A percentile compares a stretch with the other conserved stretches of the same genome.
Evolutionary conservation across 2,888 invertebrate species (phyloP).

Genomic region (Petrolisthes cinctipes): DNA sequence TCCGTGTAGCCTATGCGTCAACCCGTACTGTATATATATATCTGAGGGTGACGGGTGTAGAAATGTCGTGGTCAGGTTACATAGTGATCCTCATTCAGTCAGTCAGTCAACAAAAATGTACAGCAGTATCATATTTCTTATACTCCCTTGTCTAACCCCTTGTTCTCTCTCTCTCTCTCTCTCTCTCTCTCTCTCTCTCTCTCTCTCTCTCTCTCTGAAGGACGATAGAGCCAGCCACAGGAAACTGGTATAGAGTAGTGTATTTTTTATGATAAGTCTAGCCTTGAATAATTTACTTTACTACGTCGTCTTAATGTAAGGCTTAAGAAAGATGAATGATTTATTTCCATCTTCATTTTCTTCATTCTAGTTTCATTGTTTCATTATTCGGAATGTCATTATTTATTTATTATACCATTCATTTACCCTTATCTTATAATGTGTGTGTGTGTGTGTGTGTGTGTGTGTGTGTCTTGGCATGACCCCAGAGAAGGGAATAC

Average conservation of each 20-base stretch:
- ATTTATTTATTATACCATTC: neutral
- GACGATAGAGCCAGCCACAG: neutral
- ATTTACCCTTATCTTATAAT: neutral
- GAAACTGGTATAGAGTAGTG: too few species aligned
- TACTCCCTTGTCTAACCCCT: neutral
- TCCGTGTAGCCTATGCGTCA: too few species aligned
- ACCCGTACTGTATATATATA: too few species aligned
- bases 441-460: conserved; percentile 1
- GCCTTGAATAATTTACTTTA: neutral
- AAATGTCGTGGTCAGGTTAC: too few species aligned
- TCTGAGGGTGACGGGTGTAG: too few species aligned
- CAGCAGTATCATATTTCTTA: neutral
- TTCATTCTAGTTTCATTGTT: too few species aligned
- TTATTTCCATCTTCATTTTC: too few species aligned
- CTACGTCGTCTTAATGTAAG: neutral
- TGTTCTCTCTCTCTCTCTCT: conserved; percentile 1
- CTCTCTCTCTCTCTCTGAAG: neutral
- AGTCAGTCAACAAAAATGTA: too few species aligned
- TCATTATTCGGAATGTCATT: neutral
- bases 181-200: conserved; percentile 1
- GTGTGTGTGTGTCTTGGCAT: neutral
- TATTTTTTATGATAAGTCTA: too few species aligned
- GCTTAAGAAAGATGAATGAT: too few species aligned
- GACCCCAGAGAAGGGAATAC: too few species aligned
- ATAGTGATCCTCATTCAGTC: too few species aligned